Evolutionary conservation across 2,888 invertebrate genomes (phyloP).

Genomic region (Cephalotes varians): DNA sequence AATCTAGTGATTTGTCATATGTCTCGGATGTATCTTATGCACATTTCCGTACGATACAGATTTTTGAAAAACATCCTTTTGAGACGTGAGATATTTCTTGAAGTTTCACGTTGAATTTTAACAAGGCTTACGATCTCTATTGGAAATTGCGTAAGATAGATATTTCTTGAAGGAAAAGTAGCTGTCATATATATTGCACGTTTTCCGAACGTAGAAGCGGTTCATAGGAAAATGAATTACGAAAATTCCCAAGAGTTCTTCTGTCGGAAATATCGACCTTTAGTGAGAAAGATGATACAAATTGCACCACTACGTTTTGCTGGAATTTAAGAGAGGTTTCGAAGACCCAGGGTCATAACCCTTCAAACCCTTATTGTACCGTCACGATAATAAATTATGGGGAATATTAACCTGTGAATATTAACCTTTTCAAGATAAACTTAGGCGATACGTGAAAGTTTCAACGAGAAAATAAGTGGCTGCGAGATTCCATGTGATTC

Average conservation of each 20-base stretch:
- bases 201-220: background rate
- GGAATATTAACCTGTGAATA: slow-evolving; percentile 1
- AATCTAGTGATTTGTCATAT: background rate
- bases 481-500: background rate
- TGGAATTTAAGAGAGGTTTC: background rate
- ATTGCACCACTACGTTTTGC: slow-evolving; percentile 19
- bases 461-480: background rate
- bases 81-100: background rate
- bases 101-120: slow-evolving; percentile 16
- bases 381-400: slow-evolving; percentile 13
- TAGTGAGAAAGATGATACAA: slow-evolving; percentile 32
- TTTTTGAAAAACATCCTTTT: background rate
- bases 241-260: slow-evolving; percentile 22
- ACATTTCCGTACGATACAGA: background rate
- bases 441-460: background rate
- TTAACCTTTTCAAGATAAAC: background rate
- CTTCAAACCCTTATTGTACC: background rate
- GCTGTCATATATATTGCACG: background rate
- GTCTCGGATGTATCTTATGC: background rate
- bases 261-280: slow-evolving; percentile 23
- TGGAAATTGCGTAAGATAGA: background rate
- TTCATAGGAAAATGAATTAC: slow-evolving; percentile 37
- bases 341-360: background rate
- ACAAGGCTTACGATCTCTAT: slow-evolving; percentile 18
- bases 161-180: slow-evolving; percentile 13